Evolutionary conservation across 2,113 vertebrate species (phyloP).

Genomic region (Pao palembangensis): DNA sequence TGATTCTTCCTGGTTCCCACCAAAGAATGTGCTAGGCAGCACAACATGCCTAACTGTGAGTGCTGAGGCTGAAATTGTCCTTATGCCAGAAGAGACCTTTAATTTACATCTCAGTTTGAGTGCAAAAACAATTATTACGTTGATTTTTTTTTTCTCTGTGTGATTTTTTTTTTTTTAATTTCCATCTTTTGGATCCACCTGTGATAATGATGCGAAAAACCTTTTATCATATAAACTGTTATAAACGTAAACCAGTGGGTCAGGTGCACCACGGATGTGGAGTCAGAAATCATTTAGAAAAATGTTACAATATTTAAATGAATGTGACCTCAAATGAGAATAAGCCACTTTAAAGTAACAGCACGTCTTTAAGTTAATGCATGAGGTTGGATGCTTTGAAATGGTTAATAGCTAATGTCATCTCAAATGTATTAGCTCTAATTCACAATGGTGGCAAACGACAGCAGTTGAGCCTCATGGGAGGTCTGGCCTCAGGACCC

Average conservation of each 20-base stretch:
- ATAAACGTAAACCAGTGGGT: neutral
- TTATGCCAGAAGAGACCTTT: neutral
- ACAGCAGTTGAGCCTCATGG: conserved; percentile 44
- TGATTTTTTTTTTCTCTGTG: too few species aligned
- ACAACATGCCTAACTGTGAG: neutral
- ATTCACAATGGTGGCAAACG: conserved; percentile 37
- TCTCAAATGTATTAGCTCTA: conserved; percentile 23
- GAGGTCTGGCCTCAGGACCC: conserved; percentile 56
- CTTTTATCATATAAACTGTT: neutral
- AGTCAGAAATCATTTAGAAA: too few species aligned
- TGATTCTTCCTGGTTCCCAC: neutral
- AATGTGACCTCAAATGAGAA: too few species aligned
- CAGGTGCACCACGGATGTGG: too few species aligned
- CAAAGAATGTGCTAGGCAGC: neutral
- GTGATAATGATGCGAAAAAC: neutral
- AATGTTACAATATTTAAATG: too few species aligned
- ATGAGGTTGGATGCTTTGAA: conserved; percentile 4
- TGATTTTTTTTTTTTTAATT: too few species aligned
- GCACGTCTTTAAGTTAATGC: conserved; percentile 37
- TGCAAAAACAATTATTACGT: neutral
- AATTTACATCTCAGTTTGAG: neutral
- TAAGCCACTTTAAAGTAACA: conserved; percentile 2
- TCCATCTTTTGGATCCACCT: neutral
- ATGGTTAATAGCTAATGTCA: too few species aligned
- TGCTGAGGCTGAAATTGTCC: neutral